A percentile compares a stretch with the other conserved stretches of the same genome.
These are phyloP conservation scores for Hypomesus transpacificus DNA, from an alignment of 2,113 vertebrate genomes.

Conservation along the genomic window DNA sequence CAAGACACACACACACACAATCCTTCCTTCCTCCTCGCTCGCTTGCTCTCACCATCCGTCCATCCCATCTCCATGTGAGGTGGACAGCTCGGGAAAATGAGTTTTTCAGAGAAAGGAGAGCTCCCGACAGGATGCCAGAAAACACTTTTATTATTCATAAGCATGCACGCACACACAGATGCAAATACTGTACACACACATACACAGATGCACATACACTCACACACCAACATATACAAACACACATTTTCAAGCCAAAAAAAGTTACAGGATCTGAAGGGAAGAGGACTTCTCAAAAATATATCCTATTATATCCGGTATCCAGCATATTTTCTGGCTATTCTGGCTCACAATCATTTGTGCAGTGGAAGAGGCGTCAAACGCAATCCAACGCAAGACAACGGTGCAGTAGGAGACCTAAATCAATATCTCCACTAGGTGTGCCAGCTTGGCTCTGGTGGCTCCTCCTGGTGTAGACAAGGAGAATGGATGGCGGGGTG, in stretches of 20 bases:
- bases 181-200: not conserved
- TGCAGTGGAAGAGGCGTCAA: too few species aligned
- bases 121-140: constrained; percentile 40
- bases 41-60: constrained; percentile 25
- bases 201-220: not conserved
- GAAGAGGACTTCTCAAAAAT: constrained; percentile 19
- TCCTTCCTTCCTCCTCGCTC: not conserved
- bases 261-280: constrained; percentile 1
- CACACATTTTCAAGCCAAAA: not conserved
- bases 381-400: too few species aligned
- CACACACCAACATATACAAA: not conserved
- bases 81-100: constrained; percentile 55
- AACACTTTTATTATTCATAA: constrained; percentile 63
- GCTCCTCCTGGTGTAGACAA: too few species aligned
- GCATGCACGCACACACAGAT: not conserved
- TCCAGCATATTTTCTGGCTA: not conserved
- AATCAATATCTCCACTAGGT: too few species aligned
- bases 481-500: too few species aligned
- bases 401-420: too few species aligned
- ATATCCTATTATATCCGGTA: not conserved
- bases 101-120: constrained; percentile 45
- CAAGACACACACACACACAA: not conserved
- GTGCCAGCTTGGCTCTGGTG: too few species aligned
- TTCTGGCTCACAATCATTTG: not conserved
- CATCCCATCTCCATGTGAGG: constrained; percentile 44